Percentiles rank a stretch among this genome's conserved stretches.
These are phyloP conservation scores for Corythaeola cristata DNA, from an alignment of 2,113 vertebrate genomes.

Conservation along the genomic window DNA sequence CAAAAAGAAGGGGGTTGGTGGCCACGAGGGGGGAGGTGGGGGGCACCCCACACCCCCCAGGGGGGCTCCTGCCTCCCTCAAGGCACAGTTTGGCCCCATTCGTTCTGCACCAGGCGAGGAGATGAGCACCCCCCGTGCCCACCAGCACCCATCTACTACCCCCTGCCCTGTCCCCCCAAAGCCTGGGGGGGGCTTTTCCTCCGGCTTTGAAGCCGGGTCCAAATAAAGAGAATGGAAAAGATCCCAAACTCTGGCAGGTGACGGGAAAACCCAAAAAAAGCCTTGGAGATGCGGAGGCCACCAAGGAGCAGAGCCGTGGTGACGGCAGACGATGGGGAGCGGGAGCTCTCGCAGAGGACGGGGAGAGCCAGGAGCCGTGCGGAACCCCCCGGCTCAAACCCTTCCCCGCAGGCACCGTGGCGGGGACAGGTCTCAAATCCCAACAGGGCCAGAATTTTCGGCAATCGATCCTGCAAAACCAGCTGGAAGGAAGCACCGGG, in stretches of 20 bases:
- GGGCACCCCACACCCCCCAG: background rate
- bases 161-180: background rate
- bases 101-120: background rate
- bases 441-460: background rate
- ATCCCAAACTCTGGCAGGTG: background rate
- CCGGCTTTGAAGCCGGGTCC: background rate
- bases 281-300: background rate
- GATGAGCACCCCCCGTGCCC: accelerated
- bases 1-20: background rate
- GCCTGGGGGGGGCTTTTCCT: background rate
- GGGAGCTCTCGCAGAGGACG: too few relatives aligned
- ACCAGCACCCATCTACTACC: background rate
- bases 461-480: background rate
- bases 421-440: background rate
- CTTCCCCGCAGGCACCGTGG: background rate
- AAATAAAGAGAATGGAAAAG: background rate
- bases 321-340: background rate
- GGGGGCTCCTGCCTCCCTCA: background rate
- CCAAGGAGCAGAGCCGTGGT: too few relatives aligned
- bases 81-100: background rate
- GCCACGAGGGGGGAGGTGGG: too few relatives aligned
- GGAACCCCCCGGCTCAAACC: background rate
- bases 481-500: background rate
- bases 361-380: too few relatives aligned
- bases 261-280: background rate